Percentiles rank a stretch among this genome's conserved stretches.
Conservation (phyloP, 2,888 invertebrate species). For the Caenorhabditis afra region DNA sequence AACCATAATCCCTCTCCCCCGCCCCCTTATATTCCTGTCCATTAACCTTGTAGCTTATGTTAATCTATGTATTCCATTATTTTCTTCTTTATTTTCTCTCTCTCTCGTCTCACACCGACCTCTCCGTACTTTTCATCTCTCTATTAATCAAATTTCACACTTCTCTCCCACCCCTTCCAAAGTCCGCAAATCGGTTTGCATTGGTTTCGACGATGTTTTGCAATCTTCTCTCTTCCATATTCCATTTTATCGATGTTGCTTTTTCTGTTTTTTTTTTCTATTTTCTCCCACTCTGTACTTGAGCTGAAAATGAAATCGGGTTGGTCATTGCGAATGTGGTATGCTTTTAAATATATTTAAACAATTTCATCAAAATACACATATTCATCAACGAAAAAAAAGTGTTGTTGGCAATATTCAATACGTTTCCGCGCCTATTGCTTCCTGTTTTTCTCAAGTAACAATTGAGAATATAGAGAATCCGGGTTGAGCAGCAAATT, state of each 20-base stretch:
- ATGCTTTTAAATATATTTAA: too few species aligned
- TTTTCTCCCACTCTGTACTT: background rate
- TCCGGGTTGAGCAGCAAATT: slow-evolving; percentile 79
- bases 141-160: background rate
- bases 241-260: background rate
- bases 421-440: too few species aligned
- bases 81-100: too few species aligned
- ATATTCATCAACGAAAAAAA: too few species aligned
- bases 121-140: background rate
- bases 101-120: background rate
- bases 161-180: background rate
- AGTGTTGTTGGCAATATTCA: too few species aligned
- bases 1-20: background rate
- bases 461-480: slow-evolving; percentile 81
- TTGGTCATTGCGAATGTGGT: too few species aligned
- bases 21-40: background rate
- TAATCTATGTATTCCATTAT: background rate
- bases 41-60: background rate
- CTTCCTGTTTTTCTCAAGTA: slow-evolving; percentile 76
- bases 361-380: too few species aligned
- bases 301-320: too few species aligned
- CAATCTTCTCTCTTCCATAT: background rate
- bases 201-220: too few species aligned
- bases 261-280: background rate
- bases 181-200: too few species aligned